These are phyloP conservation scores for Bufo bufo DNA, from an alignment of 2,113 vertebrate species.

Conservation along the genomic window DNA sequence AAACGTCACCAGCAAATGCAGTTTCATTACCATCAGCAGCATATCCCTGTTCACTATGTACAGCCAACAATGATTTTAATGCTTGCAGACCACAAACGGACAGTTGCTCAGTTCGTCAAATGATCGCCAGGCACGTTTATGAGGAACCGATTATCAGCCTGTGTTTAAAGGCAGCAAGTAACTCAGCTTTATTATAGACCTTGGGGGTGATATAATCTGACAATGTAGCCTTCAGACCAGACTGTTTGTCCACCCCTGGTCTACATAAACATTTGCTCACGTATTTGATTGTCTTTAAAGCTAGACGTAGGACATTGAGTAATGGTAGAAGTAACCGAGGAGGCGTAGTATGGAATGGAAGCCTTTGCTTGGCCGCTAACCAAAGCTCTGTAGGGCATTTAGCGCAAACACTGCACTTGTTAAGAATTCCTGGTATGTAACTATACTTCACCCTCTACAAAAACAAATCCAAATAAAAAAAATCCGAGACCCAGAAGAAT, in stretches of 20 bases:
- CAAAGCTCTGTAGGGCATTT: constrained; percentile 51
- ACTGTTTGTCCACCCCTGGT: neutral
- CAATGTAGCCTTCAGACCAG: neutral
- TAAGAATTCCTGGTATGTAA: constrained; percentile 55
- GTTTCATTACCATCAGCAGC: too few species aligned
- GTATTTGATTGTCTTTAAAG: neutral
- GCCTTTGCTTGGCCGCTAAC: constrained; percentile 41
- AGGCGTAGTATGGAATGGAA: constrained; percentile 33
- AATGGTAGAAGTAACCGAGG: constrained; percentile 21
- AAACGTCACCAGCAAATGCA: too few species aligned
- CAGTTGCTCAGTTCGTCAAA: too few species aligned
- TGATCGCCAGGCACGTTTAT: too few species aligned
- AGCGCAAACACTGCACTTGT: constrained; percentile 42
- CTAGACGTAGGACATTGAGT: neutral
- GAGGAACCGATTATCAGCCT: too few species aligned
- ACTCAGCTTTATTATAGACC: too few species aligned
- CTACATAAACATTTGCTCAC: neutral
- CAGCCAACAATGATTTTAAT: too few species aligned
- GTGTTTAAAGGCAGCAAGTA: too few species aligned
- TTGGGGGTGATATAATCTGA: too few species aligned
- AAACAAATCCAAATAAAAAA: constrained; percentile 44
- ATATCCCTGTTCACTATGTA: too few species aligned
- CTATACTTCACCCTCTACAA: constrained; percentile 55
- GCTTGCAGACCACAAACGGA: too few species aligned
- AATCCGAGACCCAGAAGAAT: neutral